Base-by-base conservation (phyloP, 2,888 invertebrate genomes). In the Actias luna region DNA sequence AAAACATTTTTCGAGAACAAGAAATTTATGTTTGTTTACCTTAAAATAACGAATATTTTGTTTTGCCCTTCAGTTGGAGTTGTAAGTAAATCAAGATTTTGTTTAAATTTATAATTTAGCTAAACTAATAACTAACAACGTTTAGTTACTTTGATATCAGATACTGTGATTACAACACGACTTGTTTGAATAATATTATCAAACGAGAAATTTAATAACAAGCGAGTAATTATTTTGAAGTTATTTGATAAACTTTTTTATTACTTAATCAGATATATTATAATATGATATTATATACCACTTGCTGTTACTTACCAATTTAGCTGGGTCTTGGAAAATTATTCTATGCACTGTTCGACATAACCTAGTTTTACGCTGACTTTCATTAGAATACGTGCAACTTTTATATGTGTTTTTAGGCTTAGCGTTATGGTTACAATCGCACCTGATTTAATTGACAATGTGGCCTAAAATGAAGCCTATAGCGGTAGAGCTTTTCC, bases 1-100 rank as follows among this genome's bases (percentile, higher is more conserved):
- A 84, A 84, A 84, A 82, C 77, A 80, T 78, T 82, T 80, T 79
- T 78, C 65, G 72, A 66, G 66, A 29, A 76, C 74, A 73, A 63
- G 64, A 61, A 74, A 78, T 79, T 74, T 79, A 75, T 74, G 74
- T 70, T 65, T 73, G 74, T 77, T 74, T 58, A 35, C 25, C 36
- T 22, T 58, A 12, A 29, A 55, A 55, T 29, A 29, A 55, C 7
- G 55, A 58, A 29, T 18, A 10, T 18, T 18, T 29, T 18, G 36
- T 58, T 22, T 62, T 10, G 27, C 22, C 25, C 22, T 31, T 46
- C 58, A 42, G 16, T 55, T 27, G 29, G 29, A 25, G 14, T 29
- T 31, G 16, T 39, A 29, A 55, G 35, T 14, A 36, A 10, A 27
- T 12, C 14, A 33, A 42, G 39, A 33, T 22, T 42, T 18, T 27